phyloP scores from a whole-genome alignment of 2,888 invertebrate genomes.

The Synergus japonicus region DNA sequence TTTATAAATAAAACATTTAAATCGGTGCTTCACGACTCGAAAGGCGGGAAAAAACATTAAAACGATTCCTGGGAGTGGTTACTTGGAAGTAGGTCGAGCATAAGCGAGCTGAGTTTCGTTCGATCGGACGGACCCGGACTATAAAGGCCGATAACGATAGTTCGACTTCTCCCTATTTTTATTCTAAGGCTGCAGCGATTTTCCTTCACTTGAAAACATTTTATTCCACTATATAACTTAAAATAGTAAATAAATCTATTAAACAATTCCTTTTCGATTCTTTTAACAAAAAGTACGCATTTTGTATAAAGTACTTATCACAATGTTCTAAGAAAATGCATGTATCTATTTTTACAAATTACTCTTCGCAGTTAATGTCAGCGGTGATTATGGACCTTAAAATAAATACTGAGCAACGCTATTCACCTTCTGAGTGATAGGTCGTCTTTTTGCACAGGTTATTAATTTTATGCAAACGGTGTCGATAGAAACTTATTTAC shows the following conservation, averaged over 20 bases:
- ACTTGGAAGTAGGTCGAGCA: slow-evolving; percentile 63
- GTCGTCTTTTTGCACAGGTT: slow-evolving; percentile 8
- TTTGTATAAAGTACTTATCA: slow-evolving; percentile 1
- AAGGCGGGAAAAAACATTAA: slow-evolving; percentile 43
- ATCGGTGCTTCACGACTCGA: slow-evolving; percentile 2
- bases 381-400: slow-evolving; percentile 3
- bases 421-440: neutral
- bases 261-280: neutral
- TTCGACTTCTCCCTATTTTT: slow-evolving; percentile 78
- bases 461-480: slow-evolving; percentile 47
- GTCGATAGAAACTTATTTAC: slow-evolving; percentile 49
- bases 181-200: neutral
- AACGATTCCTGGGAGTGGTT: slow-evolving; percentile 66
- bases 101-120: slow-evolving; percentile 53
- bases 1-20: slow-evolving; percentile 27
- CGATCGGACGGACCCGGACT: slow-evolving; percentile 73
- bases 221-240: neutral
- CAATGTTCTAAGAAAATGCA: slow-evolving; percentile 15
- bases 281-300: neutral
- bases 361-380: slow-evolving; percentile 18
- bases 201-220: neutral
- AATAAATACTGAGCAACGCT: neutral
- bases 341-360: slow-evolving; percentile 8
- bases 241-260: neutral
- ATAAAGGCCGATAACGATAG: slow-evolving; percentile 81